These are phyloP conservation scores for Artemia franciscana DNA, from an alignment of 1,140 invertebrate species.

Conservation along the genomic window DNA sequence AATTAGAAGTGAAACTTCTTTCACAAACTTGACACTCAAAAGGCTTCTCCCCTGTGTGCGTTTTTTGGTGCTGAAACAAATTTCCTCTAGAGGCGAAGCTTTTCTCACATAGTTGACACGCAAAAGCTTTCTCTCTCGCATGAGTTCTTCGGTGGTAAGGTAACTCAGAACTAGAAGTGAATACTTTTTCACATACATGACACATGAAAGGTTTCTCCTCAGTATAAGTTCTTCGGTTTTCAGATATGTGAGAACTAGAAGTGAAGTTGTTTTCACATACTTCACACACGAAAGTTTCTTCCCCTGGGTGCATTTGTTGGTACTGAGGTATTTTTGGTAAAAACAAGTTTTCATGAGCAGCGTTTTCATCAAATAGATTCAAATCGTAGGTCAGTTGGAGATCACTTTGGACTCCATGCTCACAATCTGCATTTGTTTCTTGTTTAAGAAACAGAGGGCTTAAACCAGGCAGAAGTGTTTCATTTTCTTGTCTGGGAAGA, in stretches of 20 bases:
- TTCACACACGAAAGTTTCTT: neutral
- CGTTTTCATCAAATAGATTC: too few relatives aligned
- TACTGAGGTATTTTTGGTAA: too few relatives aligned
- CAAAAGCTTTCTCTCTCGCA: neutral
- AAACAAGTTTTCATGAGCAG: too few relatives aligned
- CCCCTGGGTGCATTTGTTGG: too few relatives aligned
- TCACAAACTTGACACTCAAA: conserved; percentile 73
- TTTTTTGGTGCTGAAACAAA: neutral
- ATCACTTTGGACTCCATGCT: too few relatives aligned
- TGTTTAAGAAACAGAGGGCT: too few relatives aligned
- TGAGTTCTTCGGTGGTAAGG: neutral
- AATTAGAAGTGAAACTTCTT: conserved; percentile 81
- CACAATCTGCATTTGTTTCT: too few relatives aligned
- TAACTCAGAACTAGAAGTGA: neutral
- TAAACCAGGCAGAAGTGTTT: too few relatives aligned
- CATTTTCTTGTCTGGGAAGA: too few relatives aligned
- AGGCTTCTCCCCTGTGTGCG: conserved; percentile 16
- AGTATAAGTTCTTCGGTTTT: neutral
- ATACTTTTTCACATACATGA: neutral
- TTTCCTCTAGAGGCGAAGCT: neutral
- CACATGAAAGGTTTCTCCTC: neutral
- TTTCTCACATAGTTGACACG: neutral
- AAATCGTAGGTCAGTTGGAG: too few relatives aligned
- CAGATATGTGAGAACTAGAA: neutral
- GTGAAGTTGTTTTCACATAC: neutral